Evolutionary conservation across 2,888 invertebrate species (phyloP).

Genomic region (Agriotes lineatus): DNA sequence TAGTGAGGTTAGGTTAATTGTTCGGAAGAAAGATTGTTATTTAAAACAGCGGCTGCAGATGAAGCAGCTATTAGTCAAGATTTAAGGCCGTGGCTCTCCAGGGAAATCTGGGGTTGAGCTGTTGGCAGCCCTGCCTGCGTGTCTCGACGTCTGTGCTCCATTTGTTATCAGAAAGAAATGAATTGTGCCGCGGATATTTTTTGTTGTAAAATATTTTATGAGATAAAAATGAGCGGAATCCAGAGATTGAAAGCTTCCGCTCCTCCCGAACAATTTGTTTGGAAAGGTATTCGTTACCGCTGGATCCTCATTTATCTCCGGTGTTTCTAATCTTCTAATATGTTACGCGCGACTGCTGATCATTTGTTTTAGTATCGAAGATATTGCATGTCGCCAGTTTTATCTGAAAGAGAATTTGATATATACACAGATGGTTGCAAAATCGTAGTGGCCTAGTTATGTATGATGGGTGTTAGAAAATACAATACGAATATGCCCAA

Average conservation of each 20-base stretch:
- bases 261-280: conserved; percentile 15
- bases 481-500: too few relatives aligned
- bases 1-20: conserved; percentile 48
- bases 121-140: conserved; percentile 41
- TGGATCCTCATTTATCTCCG: background rate
- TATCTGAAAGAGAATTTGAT: too few relatives aligned
- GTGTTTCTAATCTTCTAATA: background rate
- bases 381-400: too few relatives aligned
- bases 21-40: conserved; percentile 53
- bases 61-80: conserved; percentile 55
- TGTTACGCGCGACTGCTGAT: too few relatives aligned
- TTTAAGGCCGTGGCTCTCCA: conserved; percentile 48
- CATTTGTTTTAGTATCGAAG: too few relatives aligned
- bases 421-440: too few relatives aligned
- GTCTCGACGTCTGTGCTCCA: conserved; percentile 42
- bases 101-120: conserved; percentile 50
- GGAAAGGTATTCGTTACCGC: background rate
- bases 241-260: conserved; percentile 26
- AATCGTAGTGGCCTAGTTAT: too few relatives aligned
- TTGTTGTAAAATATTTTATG: conserved; percentile 33
- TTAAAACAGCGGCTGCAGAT: conserved; percentile 54
- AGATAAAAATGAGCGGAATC: conserved; percentile 20
- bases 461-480: too few relatives aligned
- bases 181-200: conserved; percentile 36
- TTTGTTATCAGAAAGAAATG: conserved; percentile 47